Conservation (phyloP, 2,888 invertebrate species). For the Cheiracanthium punctorium region DNA sequence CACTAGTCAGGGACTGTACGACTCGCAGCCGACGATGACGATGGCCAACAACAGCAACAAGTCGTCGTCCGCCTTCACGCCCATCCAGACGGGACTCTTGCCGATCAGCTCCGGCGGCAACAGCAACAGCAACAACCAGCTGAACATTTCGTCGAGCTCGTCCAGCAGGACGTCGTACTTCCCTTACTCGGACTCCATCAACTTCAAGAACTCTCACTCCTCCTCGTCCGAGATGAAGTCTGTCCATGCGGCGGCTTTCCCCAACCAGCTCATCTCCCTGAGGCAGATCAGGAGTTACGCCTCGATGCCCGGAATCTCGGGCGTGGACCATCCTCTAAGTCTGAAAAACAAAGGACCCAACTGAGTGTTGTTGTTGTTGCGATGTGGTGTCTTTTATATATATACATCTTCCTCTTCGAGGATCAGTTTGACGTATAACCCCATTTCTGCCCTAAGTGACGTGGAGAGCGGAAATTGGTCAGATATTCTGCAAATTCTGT, state of each 20-base stretch:
- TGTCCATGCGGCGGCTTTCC: conserved; percentile 81
- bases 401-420: background rate
- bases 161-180: conserved; percentile 79
- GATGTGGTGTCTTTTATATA: background rate
- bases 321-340: conserved; percentile 70
- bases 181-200: conserved; percentile 88
- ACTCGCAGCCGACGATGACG: conserved; percentile 48
- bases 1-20: conserved; percentile 58
- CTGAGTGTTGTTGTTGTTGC: too few relatives aligned
- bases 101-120: conserved; percentile 35
- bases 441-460: too few relatives aligned
- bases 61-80: conserved; percentile 86
- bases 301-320: conserved; percentile 82
- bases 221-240: conserved; percentile 37
- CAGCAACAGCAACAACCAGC: conserved; percentile 61
- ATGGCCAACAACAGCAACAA: conserved; percentile 45
- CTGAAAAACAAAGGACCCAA: conserved; percentile 70
- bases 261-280: conserved; percentile 93
- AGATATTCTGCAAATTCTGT: too few relatives aligned
- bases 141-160: conserved; percentile 64
- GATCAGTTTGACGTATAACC: background rate
- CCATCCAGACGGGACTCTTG: conserved; percentile 81
- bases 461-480: too few relatives aligned
- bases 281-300: conserved; percentile 98
- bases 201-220: conserved; percentile 74